A percentile compares a stretch with the other conserved stretches of the same genome.
Evolutionary conservation across 2,888 invertebrate genomes (phyloP).

Genomic region (Amitus sp.): DNA sequence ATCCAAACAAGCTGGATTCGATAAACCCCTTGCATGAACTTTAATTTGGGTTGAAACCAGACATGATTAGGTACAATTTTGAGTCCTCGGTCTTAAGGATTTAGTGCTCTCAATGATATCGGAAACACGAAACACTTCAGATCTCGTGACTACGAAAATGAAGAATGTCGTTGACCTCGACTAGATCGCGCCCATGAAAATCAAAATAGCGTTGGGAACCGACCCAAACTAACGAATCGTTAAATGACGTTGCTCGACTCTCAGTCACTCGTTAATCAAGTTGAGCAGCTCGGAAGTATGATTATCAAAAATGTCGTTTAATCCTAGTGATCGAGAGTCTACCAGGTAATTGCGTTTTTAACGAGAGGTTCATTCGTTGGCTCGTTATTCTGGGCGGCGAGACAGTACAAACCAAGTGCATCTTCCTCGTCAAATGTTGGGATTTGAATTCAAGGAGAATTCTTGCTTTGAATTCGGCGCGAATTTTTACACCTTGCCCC

Average conservation of each 20-base stretch:
- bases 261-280: neutral
- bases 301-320: neutral
- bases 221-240: neutral
- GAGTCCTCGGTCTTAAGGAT: too few species aligned
- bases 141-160: too few species aligned
- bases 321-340: neutral
- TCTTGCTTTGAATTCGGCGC: too few species aligned
- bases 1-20: neutral
- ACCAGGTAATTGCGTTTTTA: neutral
- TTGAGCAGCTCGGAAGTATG: neutral
- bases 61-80: neutral
- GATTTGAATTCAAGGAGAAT: too few species aligned
- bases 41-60: neutral
- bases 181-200: too few species aligned
- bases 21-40: neutral
- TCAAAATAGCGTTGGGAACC: neutral
- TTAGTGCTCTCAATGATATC: too few species aligned
- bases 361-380: neutral
- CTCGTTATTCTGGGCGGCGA: neutral
- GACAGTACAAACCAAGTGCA: too few species aligned
- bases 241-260: neutral
- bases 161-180: too few species aligned
- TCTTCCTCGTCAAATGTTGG: too few species aligned
- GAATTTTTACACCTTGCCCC: too few species aligned
- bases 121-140: too few species aligned